Percentiles rank a stretch among this genome's conserved stretches.
These are phyloP conservation scores for Sprattus sprattus DNA, from an alignment of 2,113 vertebrate genomes.

Conservation along the genomic window DNA sequence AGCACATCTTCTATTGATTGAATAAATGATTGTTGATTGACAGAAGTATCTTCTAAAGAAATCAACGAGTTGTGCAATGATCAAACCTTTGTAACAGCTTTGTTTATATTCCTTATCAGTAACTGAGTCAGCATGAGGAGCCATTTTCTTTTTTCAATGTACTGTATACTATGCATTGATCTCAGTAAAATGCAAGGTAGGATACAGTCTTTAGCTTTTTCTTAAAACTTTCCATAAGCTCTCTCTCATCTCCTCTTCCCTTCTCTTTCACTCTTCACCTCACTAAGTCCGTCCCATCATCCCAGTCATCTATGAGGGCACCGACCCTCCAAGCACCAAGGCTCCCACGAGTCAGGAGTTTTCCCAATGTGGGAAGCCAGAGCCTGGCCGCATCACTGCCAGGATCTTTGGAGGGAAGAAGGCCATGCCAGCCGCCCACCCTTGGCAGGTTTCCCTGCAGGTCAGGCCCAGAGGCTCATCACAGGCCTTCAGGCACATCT, in stretches of 20 bases:
- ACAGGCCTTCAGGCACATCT: slow-evolving; percentile 59
- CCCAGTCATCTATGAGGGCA: neutral
- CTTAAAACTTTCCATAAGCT: neutral
- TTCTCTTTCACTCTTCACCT: neutral
- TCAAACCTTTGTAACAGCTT: neutral
- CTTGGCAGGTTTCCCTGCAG: slow-evolving; percentile 85
- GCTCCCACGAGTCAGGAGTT: slow-evolving; percentile 48
- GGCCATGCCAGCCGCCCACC: slow-evolving; percentile 75
- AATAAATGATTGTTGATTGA: neutral
- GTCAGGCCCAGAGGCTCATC: neutral
- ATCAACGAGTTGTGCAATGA: neutral
- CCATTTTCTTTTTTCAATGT: neutral
- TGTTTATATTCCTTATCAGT: neutral
- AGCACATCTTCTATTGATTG: neutral
- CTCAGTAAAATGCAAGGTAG: neutral
- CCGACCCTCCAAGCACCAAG: neutral
- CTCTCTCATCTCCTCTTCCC: neutral
- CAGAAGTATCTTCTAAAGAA: neutral
- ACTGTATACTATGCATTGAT: neutral
- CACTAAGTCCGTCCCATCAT: neutral
- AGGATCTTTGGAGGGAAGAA: slow-evolving; percentile 81
- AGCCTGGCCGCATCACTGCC: slow-evolving; percentile 44
- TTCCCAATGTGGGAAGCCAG: slow-evolving; percentile 71
- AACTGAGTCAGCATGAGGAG: neutral
- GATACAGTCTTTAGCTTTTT: neutral